phyloP scores from a whole-genome alignment of 2,888 invertebrate species.

The Hylaea fasciaria region DNA sequence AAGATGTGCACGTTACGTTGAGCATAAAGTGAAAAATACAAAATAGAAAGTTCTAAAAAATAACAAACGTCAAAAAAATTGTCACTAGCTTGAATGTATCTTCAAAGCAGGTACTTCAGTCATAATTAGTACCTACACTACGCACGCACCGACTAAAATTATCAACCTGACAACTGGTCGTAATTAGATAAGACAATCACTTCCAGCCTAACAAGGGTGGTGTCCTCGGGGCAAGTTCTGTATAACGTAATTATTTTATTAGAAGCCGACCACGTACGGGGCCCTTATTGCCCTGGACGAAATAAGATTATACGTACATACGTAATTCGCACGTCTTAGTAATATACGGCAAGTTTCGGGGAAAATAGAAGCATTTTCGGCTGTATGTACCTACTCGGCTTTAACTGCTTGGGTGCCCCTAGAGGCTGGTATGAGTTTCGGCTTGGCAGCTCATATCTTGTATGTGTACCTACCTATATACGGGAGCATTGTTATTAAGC shows the following conservation, averaged over 20 bases:
- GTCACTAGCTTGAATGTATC: no score
- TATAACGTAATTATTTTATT: constrained; percentile 65
- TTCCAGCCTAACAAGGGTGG: constrained; percentile 42
- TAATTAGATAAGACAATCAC: constrained; percentile 30
- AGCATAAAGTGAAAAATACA: no score
- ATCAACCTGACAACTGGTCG: constrained; percentile 5
- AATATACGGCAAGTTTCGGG: constrained; percentile 34
- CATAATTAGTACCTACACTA: no score
- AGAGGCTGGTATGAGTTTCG: constrained; percentile 9
- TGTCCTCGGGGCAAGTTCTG: constrained; percentile 33
- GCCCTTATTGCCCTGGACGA: constrained; percentile 45
- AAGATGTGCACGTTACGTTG: no score
- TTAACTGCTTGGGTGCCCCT: constrained; percentile 7
- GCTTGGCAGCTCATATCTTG: neutral
- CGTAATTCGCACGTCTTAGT: constrained; percentile 46
- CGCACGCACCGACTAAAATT: no score
- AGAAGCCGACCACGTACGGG: constrained; percentile 46
- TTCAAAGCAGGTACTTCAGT: no score
- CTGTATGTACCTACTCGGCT: constrained; percentile 9
- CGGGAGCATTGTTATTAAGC: neutral
- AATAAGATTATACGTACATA: constrained; percentile 44
- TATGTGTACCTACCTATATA: neutral
- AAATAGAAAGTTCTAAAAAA: no score
- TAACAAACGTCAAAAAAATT: no score
- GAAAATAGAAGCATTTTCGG: constrained; percentile 19